phyloP scores from a whole-genome alignment of 2,797 vertebrate genomes.

The Poeciliopsis gracilis region DNA sequence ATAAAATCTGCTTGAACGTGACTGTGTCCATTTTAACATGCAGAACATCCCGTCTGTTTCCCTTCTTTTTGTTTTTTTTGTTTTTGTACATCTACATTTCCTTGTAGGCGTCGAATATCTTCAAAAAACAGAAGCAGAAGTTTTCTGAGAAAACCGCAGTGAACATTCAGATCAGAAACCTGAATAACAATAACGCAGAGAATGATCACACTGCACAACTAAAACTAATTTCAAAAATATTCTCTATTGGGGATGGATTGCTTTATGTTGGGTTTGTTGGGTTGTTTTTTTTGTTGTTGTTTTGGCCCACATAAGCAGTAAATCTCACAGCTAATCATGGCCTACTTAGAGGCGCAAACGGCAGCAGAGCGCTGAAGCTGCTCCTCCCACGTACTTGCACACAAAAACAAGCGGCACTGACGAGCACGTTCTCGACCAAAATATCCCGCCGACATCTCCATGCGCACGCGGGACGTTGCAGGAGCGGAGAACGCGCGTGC shows the following conservation, averaged over 20 bases:
- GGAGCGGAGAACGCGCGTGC: neutral
- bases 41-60: neutral
- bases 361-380: conserved; percentile 23
- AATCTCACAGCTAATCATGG: conserved; percentile 67
- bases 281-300: neutral
- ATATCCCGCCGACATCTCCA: neutral
- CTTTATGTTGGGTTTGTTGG: too few species aligned
- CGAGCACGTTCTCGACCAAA: neutral
- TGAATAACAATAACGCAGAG: neutral
- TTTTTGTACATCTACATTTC: neutral
- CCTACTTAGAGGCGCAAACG: conserved; percentile 61
- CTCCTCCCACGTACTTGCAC: conserved; percentile 43
- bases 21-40: neutral
- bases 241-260: neutral
- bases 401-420: conserved; percentile 19
- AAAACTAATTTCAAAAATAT: neutral
- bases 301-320: conserved; percentile 27
- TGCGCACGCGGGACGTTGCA: neutral
- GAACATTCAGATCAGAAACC: neutral
- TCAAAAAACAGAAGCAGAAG: neutral
- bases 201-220: neutral
- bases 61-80: neutral
- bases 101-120: neutral
- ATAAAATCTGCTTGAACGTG: neutral
- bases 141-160: neutral